A percentile compares a stretch with the other conserved stretches of the same genome.
Evolutionary conservation across 2,113 vertebrate species (phyloP).

Genomic region (Sceloporus undulatus): DNA sequence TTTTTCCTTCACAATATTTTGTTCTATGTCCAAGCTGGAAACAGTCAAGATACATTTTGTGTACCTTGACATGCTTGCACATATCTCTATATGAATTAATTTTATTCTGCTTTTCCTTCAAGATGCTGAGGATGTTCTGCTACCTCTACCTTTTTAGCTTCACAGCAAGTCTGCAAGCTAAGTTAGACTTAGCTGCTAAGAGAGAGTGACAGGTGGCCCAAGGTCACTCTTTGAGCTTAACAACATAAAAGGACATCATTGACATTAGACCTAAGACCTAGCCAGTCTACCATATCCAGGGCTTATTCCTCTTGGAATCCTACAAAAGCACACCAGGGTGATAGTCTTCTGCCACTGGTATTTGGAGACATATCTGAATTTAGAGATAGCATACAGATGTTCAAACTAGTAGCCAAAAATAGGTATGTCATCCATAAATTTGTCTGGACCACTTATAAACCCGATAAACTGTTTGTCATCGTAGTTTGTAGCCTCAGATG

Average conservation of each 20-base stretch:
- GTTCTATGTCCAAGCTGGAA: not conserved
- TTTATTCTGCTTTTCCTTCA: not conserved
- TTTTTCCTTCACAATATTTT: fast-evolving
- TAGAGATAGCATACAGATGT: not conserved
- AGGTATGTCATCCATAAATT: not conserved
- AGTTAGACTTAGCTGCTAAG: not conserved
- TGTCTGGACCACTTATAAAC: not conserved
- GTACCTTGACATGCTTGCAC: not conserved
- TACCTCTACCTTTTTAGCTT: not conserved
- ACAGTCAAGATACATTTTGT: not conserved
- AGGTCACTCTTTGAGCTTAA: not conserved
- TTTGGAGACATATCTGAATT: not conserved
- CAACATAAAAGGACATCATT: not conserved
- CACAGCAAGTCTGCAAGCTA: not conserved
- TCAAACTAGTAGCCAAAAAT: not conserved
- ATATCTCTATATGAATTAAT: not conserved
- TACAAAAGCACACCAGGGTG: not conserved
- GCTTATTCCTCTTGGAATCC: not conserved
- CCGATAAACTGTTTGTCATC: not conserved
- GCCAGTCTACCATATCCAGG: not conserved
- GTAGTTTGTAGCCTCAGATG: not conserved
- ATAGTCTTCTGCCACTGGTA: too few relatives aligned
- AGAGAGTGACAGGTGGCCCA: not conserved
- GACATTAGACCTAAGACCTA: not conserved
- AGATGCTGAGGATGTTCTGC: not conserved